Conservation (phyloP, 1,140 invertebrate genomes). For the Zaprionus lachaisei region DNA sequence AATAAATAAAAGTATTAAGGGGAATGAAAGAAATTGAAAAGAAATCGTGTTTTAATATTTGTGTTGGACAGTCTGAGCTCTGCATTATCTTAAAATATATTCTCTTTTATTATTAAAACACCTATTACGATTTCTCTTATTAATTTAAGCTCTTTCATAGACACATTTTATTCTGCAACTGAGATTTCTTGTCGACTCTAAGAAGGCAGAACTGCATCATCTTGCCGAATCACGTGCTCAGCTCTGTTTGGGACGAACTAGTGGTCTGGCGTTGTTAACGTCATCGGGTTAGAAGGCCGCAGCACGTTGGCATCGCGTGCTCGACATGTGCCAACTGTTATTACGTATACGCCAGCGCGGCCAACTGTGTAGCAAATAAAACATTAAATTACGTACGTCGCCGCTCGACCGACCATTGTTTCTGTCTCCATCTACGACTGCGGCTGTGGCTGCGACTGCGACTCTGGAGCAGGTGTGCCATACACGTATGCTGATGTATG, state of each 20-base stretch:
- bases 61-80: too few species aligned
- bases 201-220: neutral
- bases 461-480: conserved; percentile 63
- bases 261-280: conserved; percentile 43
- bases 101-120: neutral
- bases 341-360: conserved; percentile 66
- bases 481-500: conserved; percentile 57
- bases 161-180: neutral
- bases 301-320: conserved; percentile 74
- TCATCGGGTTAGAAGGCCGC: conserved; percentile 57
- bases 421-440: conserved; percentile 30
- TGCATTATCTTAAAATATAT: too few species aligned
- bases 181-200: neutral
- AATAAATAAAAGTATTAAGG: too few species aligned
- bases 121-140: neutral
- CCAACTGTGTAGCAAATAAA: conserved; percentile 74
- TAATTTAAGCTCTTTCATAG: neutral
- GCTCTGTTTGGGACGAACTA: conserved; percentile 35
- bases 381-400: conserved; percentile 77
- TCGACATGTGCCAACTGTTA: conserved; percentile 60
- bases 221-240: conserved; percentile 39
- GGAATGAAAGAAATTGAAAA: neutral
- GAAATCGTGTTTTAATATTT: neutral
- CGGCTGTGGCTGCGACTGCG: conserved; percentile 20
- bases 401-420: conserved; percentile 40